These are phyloP conservation scores for Corythornis vintsioides DNA, from an alignment of 2,113 vertebrate genomes.

Conservation along the genomic window DNA sequence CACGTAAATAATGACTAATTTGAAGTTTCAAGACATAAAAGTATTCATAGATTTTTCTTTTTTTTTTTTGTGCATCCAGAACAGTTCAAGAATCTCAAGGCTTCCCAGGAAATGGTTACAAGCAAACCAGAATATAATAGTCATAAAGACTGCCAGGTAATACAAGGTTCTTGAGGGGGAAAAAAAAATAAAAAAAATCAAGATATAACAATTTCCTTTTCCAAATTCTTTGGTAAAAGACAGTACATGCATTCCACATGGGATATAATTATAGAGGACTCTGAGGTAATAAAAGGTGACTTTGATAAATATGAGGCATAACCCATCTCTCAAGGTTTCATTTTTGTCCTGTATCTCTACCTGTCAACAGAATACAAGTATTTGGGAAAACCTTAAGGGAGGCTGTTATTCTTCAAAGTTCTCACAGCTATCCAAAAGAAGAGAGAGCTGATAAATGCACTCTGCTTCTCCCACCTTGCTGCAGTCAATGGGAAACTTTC, in stretches of 20 bases:
- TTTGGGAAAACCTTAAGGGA: slow-evolving; percentile 1
- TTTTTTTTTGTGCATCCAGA: not conserved
- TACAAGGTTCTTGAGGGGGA: not conserved
- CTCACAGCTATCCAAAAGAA: not conserved
- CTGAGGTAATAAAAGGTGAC: not conserved
- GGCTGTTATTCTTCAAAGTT: not conserved
- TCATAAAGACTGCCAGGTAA: not conserved
- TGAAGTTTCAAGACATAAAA: not conserved
- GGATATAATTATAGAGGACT: not conserved
- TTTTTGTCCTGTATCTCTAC: not conserved
- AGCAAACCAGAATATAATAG: not conserved
- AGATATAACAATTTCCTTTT: not conserved
- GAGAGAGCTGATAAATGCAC: not conserved
- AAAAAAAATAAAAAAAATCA: not conserved
- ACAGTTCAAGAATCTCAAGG: not conserved
- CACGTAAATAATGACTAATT: not conserved
- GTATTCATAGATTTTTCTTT: not conserved
- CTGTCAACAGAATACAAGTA: not conserved
- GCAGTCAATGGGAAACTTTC: not conserved
- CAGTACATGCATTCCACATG: not conserved
- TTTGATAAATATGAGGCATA: slow-evolving; percentile 25
- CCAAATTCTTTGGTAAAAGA: not conserved
- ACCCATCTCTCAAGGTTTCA: not conserved
- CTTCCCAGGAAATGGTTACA: not conserved
- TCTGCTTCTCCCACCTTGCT: not conserved